Conservation (phyloP, 30 jellyfish, hydroid and myxozoan species). For the Catostylus mosaicus region DNA sequence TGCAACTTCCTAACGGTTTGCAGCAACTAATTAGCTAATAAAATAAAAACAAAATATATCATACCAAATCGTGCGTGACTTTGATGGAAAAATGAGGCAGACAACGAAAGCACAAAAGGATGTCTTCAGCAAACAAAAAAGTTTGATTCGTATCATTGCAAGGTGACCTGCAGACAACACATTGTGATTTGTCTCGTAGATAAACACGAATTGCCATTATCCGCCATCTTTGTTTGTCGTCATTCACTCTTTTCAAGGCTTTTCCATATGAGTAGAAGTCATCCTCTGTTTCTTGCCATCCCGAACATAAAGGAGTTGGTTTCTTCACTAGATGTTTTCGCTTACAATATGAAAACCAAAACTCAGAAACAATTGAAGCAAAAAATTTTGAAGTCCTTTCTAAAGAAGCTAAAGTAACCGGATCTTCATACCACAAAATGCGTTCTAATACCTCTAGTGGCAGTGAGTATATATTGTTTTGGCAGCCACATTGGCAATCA, state of each 20-base stretch:
- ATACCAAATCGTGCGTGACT: constrained; percentile 65
- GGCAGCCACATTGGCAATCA: constrained; percentile 70
- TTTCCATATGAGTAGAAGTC: constrained; percentile 51
- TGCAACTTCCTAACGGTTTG: no score
- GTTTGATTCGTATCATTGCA: neutral
- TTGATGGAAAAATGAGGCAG: constrained; percentile 38
- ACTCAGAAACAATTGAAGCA: constrained; percentile 22
- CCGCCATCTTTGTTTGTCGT: constrained; percentile 58
- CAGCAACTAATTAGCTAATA: no score
- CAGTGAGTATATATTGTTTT: constrained; percentile 47
- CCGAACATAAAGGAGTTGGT: constrained; percentile 67
- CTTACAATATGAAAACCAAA: constrained; percentile 54
- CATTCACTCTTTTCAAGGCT: constrained; percentile 29
- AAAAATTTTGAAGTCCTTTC: constrained; percentile 46
- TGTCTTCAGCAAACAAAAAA: constrained; percentile 40
- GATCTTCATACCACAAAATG: constrained; percentile 51
- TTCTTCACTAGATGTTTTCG: neutral
- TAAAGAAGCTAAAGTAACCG: constrained; percentile 34
- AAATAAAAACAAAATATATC: neutral
- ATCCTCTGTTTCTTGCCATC: constrained; percentile 17
- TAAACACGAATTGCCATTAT: constrained; percentile 49
- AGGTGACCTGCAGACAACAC: constrained; percentile 55
- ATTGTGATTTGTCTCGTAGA: constrained; percentile 9
- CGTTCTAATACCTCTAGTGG: constrained; percentile 66
- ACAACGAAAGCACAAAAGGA: constrained; percentile 58